Conservation (phyloP, 1,140 invertebrate genomes). For the Panulirus ornatus region DNA sequence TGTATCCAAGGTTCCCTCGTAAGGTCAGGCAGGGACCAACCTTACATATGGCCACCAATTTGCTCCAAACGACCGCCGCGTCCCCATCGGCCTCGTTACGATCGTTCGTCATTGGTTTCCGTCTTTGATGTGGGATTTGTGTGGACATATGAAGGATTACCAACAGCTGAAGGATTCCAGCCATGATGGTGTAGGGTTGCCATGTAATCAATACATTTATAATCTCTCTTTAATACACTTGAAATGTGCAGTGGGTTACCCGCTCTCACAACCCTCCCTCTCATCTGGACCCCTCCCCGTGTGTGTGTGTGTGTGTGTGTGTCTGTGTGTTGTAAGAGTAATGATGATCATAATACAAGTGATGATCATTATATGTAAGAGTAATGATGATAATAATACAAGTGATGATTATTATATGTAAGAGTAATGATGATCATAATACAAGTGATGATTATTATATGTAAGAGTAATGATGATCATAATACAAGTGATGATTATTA, state of each 20-base stretch:
- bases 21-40: neutral
- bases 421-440: no score
- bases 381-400: no score
- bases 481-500: no score
- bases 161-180: conserved; percentile 38
- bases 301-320: no score
- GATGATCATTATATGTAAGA: no score
- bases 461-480: no score
- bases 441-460: no score
- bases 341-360: no score
- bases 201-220: neutral
- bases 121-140: conserved; percentile 64
- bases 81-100: neutral
- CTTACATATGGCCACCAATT: conserved; percentile 18
- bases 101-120: conserved; percentile 46
- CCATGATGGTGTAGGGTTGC: neutral
- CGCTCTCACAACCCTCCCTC: conserved; percentile 32
- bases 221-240: conserved; percentile 14
- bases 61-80: neutral
- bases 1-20: no score
- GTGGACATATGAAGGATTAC: conserved; percentile 3
- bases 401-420: no score
- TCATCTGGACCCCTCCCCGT: no score
- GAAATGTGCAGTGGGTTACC: neutral
- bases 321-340: no score